Conservation (phyloP, 1,140 invertebrate species). For the Tyrophagus putrescentiae region DNA sequence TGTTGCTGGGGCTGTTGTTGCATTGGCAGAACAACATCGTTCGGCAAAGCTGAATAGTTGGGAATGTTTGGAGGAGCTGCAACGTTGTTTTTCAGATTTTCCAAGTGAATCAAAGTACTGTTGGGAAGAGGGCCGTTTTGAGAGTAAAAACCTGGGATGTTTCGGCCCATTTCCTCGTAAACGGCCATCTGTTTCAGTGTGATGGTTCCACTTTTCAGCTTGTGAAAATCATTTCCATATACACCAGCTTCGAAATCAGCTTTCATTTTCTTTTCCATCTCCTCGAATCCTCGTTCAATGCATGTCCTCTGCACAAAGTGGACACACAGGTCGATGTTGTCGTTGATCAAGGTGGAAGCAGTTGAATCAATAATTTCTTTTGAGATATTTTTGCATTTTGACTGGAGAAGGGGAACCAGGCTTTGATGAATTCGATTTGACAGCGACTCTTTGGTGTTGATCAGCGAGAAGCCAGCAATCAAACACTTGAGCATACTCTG, state of each 20-base stretch:
- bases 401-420: constrained; percentile 31
- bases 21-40: constrained; percentile 12
- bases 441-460: constrained; percentile 68
- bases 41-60: no score
- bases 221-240: constrained; percentile 30
- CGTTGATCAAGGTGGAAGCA: constrained; percentile 63
- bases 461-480: constrained; percentile 95
- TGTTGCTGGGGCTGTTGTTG: constrained; percentile 11
- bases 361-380: constrained; percentile 80
- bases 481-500: constrained; percentile 92
- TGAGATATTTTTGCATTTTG: constrained; percentile 35
- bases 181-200: constrained; percentile 73
- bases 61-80: background rate
- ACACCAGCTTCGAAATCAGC: constrained; percentile 49
- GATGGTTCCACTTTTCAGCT: constrained; percentile 69
- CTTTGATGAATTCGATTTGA: constrained; percentile 44
- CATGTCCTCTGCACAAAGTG: constrained; percentile 96
- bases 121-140: no score
- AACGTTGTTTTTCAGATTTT: background rate
- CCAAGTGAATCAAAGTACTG: constrained; percentile 44
- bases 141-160: constrained; percentile 81
- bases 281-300: constrained; percentile 86
- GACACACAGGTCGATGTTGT: constrained; percentile 91
- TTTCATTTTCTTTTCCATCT: constrained; percentile 75
- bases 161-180: constrained; percentile 91